Evolutionary conservation across 2,797 vertebrate species (phyloP).

Genomic region (Tamandua tetradactyla): DNA sequence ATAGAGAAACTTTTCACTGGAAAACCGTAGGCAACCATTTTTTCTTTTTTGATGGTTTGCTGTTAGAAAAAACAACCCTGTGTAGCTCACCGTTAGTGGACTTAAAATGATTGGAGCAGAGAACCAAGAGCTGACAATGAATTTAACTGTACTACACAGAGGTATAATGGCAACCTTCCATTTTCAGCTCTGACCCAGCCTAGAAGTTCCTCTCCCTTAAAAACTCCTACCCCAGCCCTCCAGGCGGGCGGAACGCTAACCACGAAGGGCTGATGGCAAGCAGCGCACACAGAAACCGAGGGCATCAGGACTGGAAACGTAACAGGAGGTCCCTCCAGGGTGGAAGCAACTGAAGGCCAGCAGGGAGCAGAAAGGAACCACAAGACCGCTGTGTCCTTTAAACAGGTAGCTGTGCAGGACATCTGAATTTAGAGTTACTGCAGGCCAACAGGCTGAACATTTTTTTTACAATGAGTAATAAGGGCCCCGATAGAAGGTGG

Average conservation of each 20-base stretch:
- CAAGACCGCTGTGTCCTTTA: background rate
- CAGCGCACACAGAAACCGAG: background rate
- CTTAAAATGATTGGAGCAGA: background rate
- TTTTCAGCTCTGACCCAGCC: background rate
- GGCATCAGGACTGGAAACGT: background rate
- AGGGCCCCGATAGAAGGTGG: background rate
- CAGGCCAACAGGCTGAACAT: background rate
- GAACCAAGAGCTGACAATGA: background rate
- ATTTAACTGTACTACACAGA: conserved; percentile 17
- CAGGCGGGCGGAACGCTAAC: background rate
- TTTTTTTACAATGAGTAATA: background rate
- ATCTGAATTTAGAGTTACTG: background rate
- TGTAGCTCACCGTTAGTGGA: background rate
- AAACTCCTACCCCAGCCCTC: background rate
- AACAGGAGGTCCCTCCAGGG: background rate
- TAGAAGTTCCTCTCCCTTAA: background rate
- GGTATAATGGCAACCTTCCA: background rate
- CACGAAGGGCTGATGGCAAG: background rate
- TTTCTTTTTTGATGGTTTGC: background rate
- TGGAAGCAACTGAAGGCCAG: background rate
- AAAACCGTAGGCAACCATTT: background rate
- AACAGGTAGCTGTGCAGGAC: background rate
- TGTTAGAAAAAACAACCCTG: background rate
- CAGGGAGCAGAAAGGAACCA: background rate
- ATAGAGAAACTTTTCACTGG: background rate